A percentile compares a stretch with the other conserved stretches of the same genome.
Conservation (phyloP, 1,140 invertebrate genomes). For the Habropoda laboriosa region DNA sequence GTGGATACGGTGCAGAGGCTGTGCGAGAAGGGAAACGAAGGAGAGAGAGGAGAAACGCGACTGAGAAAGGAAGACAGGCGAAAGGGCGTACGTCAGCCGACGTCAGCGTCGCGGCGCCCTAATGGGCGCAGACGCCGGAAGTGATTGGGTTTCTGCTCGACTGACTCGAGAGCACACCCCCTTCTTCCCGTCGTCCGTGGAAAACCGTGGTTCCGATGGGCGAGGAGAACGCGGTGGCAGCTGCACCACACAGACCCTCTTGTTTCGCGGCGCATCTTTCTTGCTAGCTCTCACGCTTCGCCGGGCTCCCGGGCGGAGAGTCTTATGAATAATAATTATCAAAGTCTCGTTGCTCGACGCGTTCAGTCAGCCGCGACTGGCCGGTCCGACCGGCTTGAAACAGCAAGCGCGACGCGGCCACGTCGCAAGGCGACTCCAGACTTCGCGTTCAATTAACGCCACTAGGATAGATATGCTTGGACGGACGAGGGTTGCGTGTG, state of each 20-base stretch:
- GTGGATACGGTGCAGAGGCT: not conserved
- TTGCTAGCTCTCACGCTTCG: slow-evolving; percentile 79
- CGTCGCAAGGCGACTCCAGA: slow-evolving; percentile 7
- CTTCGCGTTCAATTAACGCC: slow-evolving; percentile 45
- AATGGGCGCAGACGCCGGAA: slow-evolving; percentile 83
- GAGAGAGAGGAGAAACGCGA: slow-evolving; percentile 24
- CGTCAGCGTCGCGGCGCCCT: slow-evolving; percentile 82
- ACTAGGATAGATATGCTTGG: not conserved
- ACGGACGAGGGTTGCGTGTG: too few relatives aligned
- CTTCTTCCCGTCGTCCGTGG: slow-evolving; percentile 61
- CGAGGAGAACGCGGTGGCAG: slow-evolving; percentile 52
- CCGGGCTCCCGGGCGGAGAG: slow-evolving; percentile 70
- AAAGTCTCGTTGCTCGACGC: slow-evolving; percentile 66
- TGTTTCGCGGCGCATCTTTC: slow-evolving; percentile 80
- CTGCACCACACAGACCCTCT: slow-evolving; percentile 65
- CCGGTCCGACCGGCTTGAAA: slow-evolving; percentile 8
- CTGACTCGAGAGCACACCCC: slow-evolving; percentile 78
- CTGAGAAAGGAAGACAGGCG: slow-evolving; percentile 48
- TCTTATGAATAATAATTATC: slow-evolving; percentile 82
- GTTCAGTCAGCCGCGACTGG: slow-evolving; percentile 12
- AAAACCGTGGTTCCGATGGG: slow-evolving; percentile 66
- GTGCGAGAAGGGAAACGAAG: slow-evolving; percentile 2
- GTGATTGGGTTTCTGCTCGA: slow-evolving; percentile 83
- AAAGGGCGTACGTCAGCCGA: slow-evolving; percentile 79
- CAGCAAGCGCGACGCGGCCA: slow-evolving; percentile 27